A percentile compares a stretch with the other conserved stretches of the same genome.
Conservation (phyloP, 2,888 invertebrate genomes). For the Eristalis tenax region DNA sequence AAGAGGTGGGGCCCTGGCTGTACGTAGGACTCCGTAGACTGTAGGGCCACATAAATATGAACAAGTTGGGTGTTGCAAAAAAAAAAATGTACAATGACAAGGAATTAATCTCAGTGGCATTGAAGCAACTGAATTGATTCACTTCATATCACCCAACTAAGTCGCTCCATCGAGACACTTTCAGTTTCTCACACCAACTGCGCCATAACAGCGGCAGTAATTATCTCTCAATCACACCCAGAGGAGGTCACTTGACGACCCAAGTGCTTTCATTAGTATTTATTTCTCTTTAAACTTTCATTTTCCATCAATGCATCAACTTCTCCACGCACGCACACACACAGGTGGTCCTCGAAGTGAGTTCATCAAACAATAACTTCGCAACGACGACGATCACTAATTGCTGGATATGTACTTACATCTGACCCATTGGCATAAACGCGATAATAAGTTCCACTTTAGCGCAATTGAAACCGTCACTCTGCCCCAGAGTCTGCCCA, state of each 20-base stretch:
- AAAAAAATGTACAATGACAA: no score
- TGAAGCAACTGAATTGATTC: neutral
- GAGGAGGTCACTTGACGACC: neutral
- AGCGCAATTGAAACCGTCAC: neutral
- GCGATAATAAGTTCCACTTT: neutral
- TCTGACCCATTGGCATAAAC: neutral
- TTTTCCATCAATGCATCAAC: neutral
- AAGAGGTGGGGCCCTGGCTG: no score
- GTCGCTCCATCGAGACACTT: neutral
- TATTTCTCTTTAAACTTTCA: neutral
- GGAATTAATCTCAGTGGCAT: no score
- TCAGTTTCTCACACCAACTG: neutral
- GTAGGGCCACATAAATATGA: no score
- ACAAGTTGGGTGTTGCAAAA: no score
- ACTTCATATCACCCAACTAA: neutral
- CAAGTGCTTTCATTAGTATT: neutral
- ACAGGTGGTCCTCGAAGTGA: neutral
- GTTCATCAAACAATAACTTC: neutral
- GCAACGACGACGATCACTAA: neutral
- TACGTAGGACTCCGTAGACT: no score
- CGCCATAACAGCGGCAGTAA: neutral
- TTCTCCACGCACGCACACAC: neutral
- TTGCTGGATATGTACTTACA: neutral
- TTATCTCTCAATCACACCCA: neutral
- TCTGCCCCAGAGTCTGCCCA: neutral